Base-by-base conservation (phyloP, 2,113 vertebrate species). In the Pseudonaja textilis region DNA sequence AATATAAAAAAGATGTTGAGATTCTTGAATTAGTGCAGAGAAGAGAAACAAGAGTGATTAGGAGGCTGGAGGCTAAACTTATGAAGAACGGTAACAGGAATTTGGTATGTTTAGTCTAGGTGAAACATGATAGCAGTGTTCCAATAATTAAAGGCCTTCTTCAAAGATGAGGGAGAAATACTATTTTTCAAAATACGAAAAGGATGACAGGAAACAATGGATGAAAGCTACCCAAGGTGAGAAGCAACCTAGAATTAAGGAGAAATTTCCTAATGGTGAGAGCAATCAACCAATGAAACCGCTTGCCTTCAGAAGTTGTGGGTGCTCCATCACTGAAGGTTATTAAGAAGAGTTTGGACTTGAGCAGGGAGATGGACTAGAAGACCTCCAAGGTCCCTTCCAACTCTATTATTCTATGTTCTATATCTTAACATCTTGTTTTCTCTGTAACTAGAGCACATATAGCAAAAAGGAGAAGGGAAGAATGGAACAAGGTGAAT, bases 401-500 rank as follows among this genome's bases (percentile, higher is more conserved):
- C 9, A 52, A 52, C 50, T 52, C 50, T 52, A 11, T 52, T 52
- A 52, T 52, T 52, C 50, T 11, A 52, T 11, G 50, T 52, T 52
- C 50, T 52, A 8, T 23, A 57, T 57, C 25, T 61, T 12, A 64
- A 89, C 87, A 93, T 95, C 12, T 7, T 91, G 69, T 7, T n/a
- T 74, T 95, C 5, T 1, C 0, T 90, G 95, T 95, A 29, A 59
- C 0, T 88, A 95, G 93, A 29, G 39, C 10, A 57, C 1, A 26
- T 88, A 14, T 23, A 4, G 0, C 2, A 1, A 89, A 42, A 74
- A 9, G 92, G 92, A 29, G 0, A 1, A 11, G 50, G 5, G 81
- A 34, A 74, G n/a, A 93, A 69, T 8, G 4, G 54, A 14, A 93
- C 16, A 0, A 93, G 9, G 86, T 8, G 89, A 88, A 89, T 88